Base-by-base conservation (phyloP, 2,113 vertebrate species). In the Hystrix brachyura region DNA sequence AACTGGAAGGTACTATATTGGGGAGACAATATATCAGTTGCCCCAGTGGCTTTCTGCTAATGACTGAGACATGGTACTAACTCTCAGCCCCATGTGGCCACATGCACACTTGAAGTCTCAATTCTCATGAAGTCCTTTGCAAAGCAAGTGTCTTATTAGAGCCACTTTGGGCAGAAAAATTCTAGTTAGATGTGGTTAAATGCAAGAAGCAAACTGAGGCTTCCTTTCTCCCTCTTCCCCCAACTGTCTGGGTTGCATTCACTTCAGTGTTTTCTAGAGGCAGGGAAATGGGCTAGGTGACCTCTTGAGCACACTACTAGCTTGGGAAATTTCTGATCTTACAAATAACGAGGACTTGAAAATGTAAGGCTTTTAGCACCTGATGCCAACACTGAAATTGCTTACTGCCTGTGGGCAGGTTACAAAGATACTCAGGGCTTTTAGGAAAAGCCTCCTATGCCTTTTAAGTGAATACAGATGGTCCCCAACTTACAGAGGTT, bases 1-100 rank as follows among this genome's bases (percentile, higher is more conserved):
- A 98, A 96, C 98, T 99, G 90, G 99, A 99, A 95, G 57, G 99
- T 99, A 97, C 97, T 55, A n/a, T n/a, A n/a, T 94, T 84, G 48
- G 71, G 46, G 59, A 72, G 29, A 86, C 7, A 5, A 25, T 72
- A 0, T 92, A 21, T 53, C 82, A 51, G 3, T 92, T 82, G 84
- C 12, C 34, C 78, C 55, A 21, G 46, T 69, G 84, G 57, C 90
- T 93, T 48, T 1, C 38, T 23, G 8, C 65, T 76, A 8, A 69
- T 90, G 32, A 62, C 53, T 80, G n/a, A 84, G 71, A 90, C 55
- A 55, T 60, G 18, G 59, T 87, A 93, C 92, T 95, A 55, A 67
- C n/a, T 34, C 11, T 38, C 60, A 21, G 13, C 38, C n/a, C 84
- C 79, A 71, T 34, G 55, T 0, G 0, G 65, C 57, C 65, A 48